Percentiles rank a stretch among this genome's conserved stretches.
Conservation (phyloP, 2,888 invertebrate species). For the Cynaeus angustus region DNA sequence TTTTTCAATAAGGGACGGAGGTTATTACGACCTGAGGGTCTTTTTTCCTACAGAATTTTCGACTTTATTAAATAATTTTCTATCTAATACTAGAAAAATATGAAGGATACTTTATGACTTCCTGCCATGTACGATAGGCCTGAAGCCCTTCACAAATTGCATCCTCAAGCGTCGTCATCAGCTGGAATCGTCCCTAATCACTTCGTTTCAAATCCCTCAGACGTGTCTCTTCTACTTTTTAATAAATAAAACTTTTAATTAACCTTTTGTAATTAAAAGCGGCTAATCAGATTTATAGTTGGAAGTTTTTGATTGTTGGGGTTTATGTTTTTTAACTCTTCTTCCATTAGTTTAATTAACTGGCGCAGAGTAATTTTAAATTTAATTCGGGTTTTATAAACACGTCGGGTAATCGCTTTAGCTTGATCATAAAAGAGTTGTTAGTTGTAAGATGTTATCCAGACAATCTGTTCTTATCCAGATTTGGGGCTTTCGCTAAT, state of each 20-base stretch:
- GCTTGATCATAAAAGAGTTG: constrained; percentile 22
- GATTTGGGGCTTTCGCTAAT: constrained; percentile 18
- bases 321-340: constrained; percentile 39
- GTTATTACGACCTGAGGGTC: constrained; percentile 30
- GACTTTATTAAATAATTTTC: constrained; percentile 41
- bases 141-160: constrained; percentile 40
- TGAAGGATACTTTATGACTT: constrained; percentile 9
- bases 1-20: constrained; percentile 10
- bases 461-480: constrained; percentile 20
- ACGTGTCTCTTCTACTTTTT: constrained; percentile 27
- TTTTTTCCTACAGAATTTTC: neutral
- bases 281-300: constrained; percentile 37
- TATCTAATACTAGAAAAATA: constrained; percentile 14
- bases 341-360: constrained; percentile 39
- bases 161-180: constrained; percentile 18
- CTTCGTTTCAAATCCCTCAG: constrained; percentile 18
- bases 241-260: constrained; percentile 48
- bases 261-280: constrained; percentile 38
- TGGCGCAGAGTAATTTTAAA: constrained; percentile 14
- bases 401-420: constrained; percentile 10
- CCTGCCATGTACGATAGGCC: constrained; percentile 21
- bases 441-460: constrained; percentile 19
- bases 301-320: constrained; percentile 37
- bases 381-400: constrained; percentile 34
- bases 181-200: too few species aligned